Evolutionary conservation across 2,888 invertebrate genomes (phyloP).

Genomic region (Eumerus sabulonum): DNA sequence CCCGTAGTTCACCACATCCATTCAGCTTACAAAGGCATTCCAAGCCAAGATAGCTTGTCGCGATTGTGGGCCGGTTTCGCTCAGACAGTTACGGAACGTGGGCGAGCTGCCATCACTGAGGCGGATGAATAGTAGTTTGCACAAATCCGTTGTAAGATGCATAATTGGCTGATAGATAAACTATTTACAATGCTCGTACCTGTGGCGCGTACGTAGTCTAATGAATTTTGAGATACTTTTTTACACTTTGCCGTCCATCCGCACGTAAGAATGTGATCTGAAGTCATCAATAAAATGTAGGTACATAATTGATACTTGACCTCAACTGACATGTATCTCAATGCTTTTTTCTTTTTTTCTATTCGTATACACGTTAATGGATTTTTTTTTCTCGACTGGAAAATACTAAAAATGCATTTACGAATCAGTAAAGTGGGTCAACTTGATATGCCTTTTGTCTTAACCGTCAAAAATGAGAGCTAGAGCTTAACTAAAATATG

Average conservation of each 20-base stretch:
- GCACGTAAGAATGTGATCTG: no score
- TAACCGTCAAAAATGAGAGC: conserved; percentile 4
- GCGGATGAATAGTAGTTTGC: conserved; percentile 45
- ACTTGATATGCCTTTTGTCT: conserved; percentile 35
- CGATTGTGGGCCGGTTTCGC: conserved; percentile 20
- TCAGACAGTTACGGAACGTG: conserved; percentile 51
- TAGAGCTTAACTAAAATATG: conserved; percentile 29
- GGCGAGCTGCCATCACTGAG: conserved; percentile 47
- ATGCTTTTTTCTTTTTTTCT: no score
- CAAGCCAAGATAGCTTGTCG: conserved; percentile 2
- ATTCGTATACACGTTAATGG: no score
- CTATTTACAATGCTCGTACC: neutral
- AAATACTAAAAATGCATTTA: neutral
- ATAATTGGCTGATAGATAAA: conserved; percentile 37
- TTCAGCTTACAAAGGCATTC: conserved; percentile 8
- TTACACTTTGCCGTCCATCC: no score
- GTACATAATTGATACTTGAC: no score
- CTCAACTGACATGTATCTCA: no score
- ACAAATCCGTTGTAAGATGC: conserved; percentile 27
- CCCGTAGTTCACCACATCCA: conserved; percentile 25
- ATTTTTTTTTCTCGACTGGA: neutral
- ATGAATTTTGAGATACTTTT: conserved; percentile 49
- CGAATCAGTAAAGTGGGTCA: conserved; percentile 40
- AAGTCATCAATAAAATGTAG: no score
- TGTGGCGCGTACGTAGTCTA: no score